These are phyloP conservation scores for Hirundichthys speculiger DNA, from an alignment of 2,113 vertebrate genomes.

Conservation along the genomic window DNA sequence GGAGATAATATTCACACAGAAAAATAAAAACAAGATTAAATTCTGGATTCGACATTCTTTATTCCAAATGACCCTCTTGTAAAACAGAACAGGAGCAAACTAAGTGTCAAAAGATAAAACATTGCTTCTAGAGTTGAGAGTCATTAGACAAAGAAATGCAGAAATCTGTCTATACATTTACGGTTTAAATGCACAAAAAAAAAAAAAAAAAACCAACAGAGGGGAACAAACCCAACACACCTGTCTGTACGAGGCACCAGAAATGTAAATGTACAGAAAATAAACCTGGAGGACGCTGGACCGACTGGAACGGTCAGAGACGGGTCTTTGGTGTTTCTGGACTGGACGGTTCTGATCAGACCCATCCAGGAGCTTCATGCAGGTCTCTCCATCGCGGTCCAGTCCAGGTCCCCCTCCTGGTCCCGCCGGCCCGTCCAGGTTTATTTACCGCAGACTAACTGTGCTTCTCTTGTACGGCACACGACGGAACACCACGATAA, in stretches of 20 bases:
- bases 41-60: slow-evolving; percentile 56
- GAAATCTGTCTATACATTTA: slow-evolving; percentile 79
- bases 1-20: slow-evolving; percentile 16
- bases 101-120: slow-evolving; percentile 30
- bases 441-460: slow-evolving; percentile 85
- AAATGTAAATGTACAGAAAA: slow-evolving; percentile 95
- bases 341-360: slow-evolving; percentile 26
- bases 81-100: slow-evolving; percentile 44
- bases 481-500: slow-evolving; percentile 87
- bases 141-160: slow-evolving; percentile 71
- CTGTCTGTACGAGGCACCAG: slow-evolving; percentile 98
- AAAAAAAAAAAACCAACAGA: too few species aligned
- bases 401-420: not conserved
- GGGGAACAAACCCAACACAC: too few species aligned
- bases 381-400: slow-evolving; percentile 30
- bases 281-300: slow-evolving; percentile 88
- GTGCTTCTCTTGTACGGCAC: slow-evolving; percentile 86
- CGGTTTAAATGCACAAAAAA: slow-evolving; percentile 90
- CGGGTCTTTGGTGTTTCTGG: not conserved
- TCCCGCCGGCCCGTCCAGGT: slow-evolving; percentile 81
- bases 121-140: too few species aligned
- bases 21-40: slow-evolving; percentile 37
- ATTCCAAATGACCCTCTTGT: slow-evolving; percentile 68
- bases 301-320: too few species aligned
- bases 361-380: slow-evolving; percentile 54